phyloP scores from a whole-genome alignment of 2,888 invertebrate species.

The Dichetophora obliterata region DNA sequence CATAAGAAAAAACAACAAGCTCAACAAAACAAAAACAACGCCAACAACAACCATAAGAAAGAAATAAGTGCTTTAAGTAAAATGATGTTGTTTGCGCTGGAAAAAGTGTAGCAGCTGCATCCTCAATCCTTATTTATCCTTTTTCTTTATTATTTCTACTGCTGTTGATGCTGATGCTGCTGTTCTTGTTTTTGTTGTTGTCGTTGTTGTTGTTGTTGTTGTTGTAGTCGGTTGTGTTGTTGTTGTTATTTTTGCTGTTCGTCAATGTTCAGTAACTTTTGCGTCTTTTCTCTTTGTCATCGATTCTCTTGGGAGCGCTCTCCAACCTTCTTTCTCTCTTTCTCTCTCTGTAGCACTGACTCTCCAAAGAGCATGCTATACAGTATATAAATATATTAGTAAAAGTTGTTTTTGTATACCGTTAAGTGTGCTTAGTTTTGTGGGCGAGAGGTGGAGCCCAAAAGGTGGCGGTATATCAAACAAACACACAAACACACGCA shows the following conservation, averaged over 20 bases:
- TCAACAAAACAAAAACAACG: constrained; percentile 24
- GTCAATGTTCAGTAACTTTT: neutral
- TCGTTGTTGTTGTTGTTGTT: constrained; percentile 5
- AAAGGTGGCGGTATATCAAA: neutral
- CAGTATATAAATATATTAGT: constrained; percentile 7
- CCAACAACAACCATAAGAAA: constrained; percentile 46
- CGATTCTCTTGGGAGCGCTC: constrained; percentile 10
- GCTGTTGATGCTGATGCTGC: constrained; percentile 6
- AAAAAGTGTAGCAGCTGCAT: constrained; percentile 53
- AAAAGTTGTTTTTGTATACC: no score
- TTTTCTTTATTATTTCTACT: constrained; percentile 39
- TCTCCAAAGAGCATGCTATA: neutral
- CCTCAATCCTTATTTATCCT: constrained; percentile 62
- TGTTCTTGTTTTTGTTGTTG: neutral
- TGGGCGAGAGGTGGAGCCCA: neutral
- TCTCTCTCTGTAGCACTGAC: neutral
- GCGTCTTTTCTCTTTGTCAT: neutral
- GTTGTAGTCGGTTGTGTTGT: constrained; percentile 1
- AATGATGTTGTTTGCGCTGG: constrained; percentile 66
- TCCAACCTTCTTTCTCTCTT: constrained; percentile 1
- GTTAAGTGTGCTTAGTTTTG: neutral
- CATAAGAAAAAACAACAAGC: constrained; percentile 28
- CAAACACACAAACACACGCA: constrained; percentile 9
- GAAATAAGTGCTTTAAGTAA: constrained; percentile 66
- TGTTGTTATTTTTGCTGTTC: constrained; percentile 9